Evolutionary conservation across 2,888 invertebrate species (phyloP).

Genomic region (Campoplex capitator): DNA sequence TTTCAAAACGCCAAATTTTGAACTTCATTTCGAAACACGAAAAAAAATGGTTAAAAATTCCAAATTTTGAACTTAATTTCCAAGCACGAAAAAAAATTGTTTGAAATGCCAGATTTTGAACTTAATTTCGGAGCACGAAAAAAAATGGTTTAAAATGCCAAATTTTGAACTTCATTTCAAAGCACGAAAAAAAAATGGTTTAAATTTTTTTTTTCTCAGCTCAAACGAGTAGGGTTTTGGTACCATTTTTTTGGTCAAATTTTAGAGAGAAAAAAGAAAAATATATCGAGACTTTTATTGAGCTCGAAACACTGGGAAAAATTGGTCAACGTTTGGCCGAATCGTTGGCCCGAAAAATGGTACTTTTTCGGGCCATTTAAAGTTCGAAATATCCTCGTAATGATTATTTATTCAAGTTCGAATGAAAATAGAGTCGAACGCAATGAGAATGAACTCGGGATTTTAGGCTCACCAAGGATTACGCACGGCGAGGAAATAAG

Average conservation of each 20-base stretch:
- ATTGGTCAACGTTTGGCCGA: no score
- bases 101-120: no score
- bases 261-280: not conserved
- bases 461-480: constrained; percentile 55
- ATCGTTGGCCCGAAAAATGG: not conserved
- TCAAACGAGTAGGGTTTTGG: not conserved
- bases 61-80: no score
- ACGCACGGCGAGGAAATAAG: constrained; percentile 59
- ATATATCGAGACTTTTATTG: not conserved
- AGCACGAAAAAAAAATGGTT: not conserved
- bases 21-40: no score
- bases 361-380: not conserved
- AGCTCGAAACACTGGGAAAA: not conserved
- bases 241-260: not conserved
- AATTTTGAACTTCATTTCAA: no score
- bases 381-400: not conserved
- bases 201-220: not conserved
- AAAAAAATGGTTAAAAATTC: no score
- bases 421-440: constrained; percentile 23
- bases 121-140: no score
- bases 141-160: no score
- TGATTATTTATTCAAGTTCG: constrained; percentile 15
- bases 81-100: no score
- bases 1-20: no score
- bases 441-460: constrained; percentile 35